Base-by-base conservation (phyloP, 2,113 vertebrate genomes). In the Glaucomys volans region DNA sequence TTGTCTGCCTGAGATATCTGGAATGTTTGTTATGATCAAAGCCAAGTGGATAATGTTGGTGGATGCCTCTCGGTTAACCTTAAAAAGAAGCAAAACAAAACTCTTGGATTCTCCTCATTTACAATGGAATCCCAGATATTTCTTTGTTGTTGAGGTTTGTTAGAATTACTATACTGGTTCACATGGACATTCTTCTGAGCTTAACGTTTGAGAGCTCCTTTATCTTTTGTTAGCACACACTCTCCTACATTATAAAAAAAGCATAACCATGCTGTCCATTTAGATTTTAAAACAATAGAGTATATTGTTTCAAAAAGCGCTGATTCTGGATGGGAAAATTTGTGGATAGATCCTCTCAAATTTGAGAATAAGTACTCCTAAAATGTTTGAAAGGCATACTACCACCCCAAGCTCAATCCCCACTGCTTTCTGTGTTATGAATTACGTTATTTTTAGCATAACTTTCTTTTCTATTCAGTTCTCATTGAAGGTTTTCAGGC, bases 51-150 rank as follows among this genome's bases (percentile, higher is more conserved):
- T 97, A 74, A 95, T 93, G 62, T 77, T 91, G 75, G 24, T 81
- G 87, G 64, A n/a, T 89, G 57, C 54, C 81, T 95, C 52, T 93
- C 92, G 85, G 50, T 93, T 97, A 93, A 96, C 71, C 79, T 96
- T 94, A 94, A 92, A 81, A 90, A 81, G 69, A 57, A 93, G 50
- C 32, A 75, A 87, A 92, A 40, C 44, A 47, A 94, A 37, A 96
- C 59, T 92, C 72, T 44, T 64, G 57, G 52, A 94, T 87, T 93
- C 80, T 54, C 52, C 44, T 97, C 44, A 28, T 95, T 90, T 59
- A 76, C 35, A 81, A 66, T 96, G 86, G 94, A 97, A 97, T 97
- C 37, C 64, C 76, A 95, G 95, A 35, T 88, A 97, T 97, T 95
- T 96, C 79, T 96, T 95, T 96, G 82, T 94, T 94, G 67, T 62